Evolutionary conservation across 2,888 invertebrate species (phyloP).

Genomic region (Macrosiphum euphorbiae): DNA sequence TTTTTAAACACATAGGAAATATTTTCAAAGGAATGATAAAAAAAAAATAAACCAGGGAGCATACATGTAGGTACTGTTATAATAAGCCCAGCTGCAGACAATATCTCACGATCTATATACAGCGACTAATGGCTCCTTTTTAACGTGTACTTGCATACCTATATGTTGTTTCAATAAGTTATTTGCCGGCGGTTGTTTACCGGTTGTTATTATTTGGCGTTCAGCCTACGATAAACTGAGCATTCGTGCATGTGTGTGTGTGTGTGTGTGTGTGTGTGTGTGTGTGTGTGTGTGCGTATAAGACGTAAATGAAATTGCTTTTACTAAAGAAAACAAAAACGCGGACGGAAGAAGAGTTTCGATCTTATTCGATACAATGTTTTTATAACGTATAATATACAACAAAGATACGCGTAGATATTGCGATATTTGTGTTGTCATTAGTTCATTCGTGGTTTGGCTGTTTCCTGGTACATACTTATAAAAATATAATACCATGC

Average conservation of each 20-base stretch:
- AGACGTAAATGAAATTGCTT: constrained; percentile 40
- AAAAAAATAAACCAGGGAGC: background rate
- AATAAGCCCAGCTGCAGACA: constrained; percentile 34
- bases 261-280: background rate
- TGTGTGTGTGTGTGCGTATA: background rate
- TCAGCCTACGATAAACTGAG: background rate
- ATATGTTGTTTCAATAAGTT: background rate
- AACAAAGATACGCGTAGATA: background rate
- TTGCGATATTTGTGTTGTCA: background rate
- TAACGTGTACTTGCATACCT: background rate
- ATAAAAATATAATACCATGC: background rate
- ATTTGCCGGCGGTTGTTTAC: background rate
- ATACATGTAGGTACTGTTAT: background rate
- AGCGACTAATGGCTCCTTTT: background rate
- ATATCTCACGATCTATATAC: constrained; percentile 48
- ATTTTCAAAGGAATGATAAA: constrained; percentile 15
- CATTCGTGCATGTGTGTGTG: background rate
- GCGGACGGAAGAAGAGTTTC: background rate
- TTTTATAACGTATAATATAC: background rate
- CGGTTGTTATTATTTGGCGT: background rate
- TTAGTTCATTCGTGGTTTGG: background rate
- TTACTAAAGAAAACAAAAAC: constrained; percentile 48
- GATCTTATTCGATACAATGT: background rate
- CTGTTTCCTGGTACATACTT: background rate
- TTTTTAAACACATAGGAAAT: background rate